Evolutionary conservation across 2,888 invertebrate genomes (phyloP).

Genomic region (Lasioglossum malachurum): DNA sequence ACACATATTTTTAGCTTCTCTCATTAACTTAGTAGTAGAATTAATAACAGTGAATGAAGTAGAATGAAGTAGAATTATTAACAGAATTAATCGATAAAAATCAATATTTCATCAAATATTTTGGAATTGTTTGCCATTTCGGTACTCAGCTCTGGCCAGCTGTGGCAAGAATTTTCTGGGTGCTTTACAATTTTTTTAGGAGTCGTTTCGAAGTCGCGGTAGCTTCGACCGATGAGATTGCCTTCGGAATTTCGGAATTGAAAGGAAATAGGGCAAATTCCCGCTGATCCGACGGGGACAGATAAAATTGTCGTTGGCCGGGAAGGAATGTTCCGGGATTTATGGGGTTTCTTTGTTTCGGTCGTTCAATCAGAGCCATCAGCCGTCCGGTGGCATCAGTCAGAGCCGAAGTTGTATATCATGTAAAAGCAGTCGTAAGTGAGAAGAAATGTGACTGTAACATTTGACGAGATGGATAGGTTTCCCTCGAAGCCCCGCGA

Average conservation of each 20-base stretch:
- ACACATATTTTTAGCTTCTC: too few species aligned
- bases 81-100: too few species aligned
- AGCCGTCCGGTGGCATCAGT: not conserved
- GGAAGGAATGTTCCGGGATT: not conserved
- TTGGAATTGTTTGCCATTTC: too few species aligned
- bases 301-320: not conserved
- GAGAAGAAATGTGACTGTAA: not conserved
- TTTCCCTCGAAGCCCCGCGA: not conserved
- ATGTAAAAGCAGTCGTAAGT: not conserved
- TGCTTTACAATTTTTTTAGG: too few species aligned
- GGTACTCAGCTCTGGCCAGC: too few species aligned
- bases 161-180: too few species aligned
- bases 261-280: not conserved
- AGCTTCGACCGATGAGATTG: not conserved
- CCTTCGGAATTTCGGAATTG: not conserved
- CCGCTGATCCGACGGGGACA: not conserved
- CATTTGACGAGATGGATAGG: not conserved
- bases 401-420: slow-evolving; percentile 1
- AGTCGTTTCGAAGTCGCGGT: not conserved
- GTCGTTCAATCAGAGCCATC: not conserved
- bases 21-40: too few species aligned
- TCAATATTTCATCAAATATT: too few species aligned
- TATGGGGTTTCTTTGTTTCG: not conserved
- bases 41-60: too few species aligned
- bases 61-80: too few species aligned